phyloP scores from a whole-genome alignment of 2,888 invertebrate species.

The Bombyx huttoni region DNA sequence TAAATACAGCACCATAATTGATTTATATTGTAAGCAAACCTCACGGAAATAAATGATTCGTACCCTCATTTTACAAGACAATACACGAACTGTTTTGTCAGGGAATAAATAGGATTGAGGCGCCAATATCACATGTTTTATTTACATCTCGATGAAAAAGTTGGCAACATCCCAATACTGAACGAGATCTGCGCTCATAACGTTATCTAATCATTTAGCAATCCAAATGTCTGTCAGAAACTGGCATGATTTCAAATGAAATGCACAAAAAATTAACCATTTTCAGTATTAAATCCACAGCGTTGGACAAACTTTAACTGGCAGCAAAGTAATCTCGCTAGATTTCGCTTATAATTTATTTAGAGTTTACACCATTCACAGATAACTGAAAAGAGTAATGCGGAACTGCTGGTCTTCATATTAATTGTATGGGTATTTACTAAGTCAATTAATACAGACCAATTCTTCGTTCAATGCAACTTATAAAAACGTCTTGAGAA shows the following conservation, averaged over 20 bases:
- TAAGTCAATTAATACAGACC: neutral
- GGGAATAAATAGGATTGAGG: conserved; percentile 13
- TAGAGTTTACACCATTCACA: neutral
- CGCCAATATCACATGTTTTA: conserved; percentile 48
- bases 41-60: neutral
- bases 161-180: conserved; percentile 48
- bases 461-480: no score
- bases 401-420: no score
- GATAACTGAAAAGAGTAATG: no score
- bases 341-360: conserved; percentile 32
- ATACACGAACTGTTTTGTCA: neutral
- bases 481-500: no score
- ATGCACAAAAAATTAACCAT: conserved; percentile 5
- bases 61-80: neutral
- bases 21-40: neutral
- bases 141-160: conserved; percentile 52
- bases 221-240: conserved; percentile 30
- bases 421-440: conserved; percentile 5
- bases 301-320: conserved; percentile 13
- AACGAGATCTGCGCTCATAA: conserved; percentile 25
- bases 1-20: neutral
- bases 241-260: conserved; percentile 29
- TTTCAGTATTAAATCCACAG: neutral
- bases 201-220: conserved; percentile 32
- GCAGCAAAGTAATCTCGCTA: conserved; percentile 42